These are phyloP conservation scores for Andrena bicolor DNA, from an alignment of 2,888 invertebrate genomes.

Conservation along the genomic window DNA sequence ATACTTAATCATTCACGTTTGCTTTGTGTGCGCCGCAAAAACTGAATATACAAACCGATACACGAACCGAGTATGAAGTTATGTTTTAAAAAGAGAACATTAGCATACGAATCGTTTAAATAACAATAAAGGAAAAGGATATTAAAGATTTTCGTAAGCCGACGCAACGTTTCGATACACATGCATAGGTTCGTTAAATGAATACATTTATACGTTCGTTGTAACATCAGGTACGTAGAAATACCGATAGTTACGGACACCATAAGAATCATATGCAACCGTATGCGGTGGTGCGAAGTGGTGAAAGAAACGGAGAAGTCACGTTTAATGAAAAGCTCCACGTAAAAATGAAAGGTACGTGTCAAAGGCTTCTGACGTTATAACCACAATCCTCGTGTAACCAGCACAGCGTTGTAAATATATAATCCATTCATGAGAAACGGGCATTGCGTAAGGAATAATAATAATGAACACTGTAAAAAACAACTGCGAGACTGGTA, in stretches of 20 bases:
- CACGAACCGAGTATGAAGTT: slow-evolving; percentile 14
- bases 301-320: neutral
- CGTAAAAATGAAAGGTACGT: slow-evolving; percentile 6
- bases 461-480: slow-evolving; percentile 77
- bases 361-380: neutral
- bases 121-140: neutral
- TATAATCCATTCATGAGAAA: slow-evolving; percentile 20
- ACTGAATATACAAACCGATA: neutral
- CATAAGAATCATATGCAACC: slow-evolving; percentile 2
- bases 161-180: neutral
- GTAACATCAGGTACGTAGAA: neutral
- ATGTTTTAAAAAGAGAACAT: neutral
- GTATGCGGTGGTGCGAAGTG: neutral
- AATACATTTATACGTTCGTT: neutral
- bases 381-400: neutral
- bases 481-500: slow-evolving; percentile 84
- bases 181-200: neutral
- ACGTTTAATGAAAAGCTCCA: neutral
- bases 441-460: neutral
- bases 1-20: slow-evolving; percentile 14
- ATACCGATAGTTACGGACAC: slow-evolving; percentile 7
- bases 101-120: neutral
- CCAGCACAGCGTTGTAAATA: neutral
- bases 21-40: neutral
- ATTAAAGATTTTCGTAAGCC: neutral